These are phyloP conservation scores for Anableps anableps DNA, from an alignment of 2,797 vertebrate genomes.

Conservation along the genomic window DNA sequence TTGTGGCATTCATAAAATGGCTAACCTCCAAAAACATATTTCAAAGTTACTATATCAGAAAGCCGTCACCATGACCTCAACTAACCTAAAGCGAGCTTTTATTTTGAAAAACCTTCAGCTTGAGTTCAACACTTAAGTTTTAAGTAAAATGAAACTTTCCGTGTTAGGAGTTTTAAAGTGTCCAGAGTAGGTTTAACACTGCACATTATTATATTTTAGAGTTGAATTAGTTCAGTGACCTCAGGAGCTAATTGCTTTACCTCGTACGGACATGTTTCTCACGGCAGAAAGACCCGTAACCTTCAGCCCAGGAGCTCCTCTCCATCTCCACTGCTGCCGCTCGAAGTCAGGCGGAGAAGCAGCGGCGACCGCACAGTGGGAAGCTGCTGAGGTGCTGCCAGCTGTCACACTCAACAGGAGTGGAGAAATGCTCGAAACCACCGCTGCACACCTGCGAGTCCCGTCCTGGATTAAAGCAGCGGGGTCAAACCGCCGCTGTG, in stretches of 20 bases:
- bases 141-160: background rate
- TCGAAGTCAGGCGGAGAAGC: background rate
- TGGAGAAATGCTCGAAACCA: background rate
- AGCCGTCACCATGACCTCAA: background rate
- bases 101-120: constrained; percentile 19
- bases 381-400: background rate
- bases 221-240: background rate
- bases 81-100: constrained; percentile 20
- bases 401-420: background rate
- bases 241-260: constrained; percentile 35
- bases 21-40: background rate
- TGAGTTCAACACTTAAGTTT: background rate
- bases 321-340: constrained; percentile 7
- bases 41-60: background rate
- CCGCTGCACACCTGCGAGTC: background rate
- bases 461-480: background rate
- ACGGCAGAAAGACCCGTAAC: background rate
- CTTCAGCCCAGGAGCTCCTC: constrained; percentile 5
- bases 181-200: background rate
- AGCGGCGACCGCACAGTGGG: background rate
- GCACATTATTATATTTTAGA: background rate
- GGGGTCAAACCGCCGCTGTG: constrained; percentile 1
- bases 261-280: constrained; percentile 53
- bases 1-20: background rate
- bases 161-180: background rate